Conservation (phyloP, 2,888 invertebrate species). For the Trichopria drosophilae region DNA sequence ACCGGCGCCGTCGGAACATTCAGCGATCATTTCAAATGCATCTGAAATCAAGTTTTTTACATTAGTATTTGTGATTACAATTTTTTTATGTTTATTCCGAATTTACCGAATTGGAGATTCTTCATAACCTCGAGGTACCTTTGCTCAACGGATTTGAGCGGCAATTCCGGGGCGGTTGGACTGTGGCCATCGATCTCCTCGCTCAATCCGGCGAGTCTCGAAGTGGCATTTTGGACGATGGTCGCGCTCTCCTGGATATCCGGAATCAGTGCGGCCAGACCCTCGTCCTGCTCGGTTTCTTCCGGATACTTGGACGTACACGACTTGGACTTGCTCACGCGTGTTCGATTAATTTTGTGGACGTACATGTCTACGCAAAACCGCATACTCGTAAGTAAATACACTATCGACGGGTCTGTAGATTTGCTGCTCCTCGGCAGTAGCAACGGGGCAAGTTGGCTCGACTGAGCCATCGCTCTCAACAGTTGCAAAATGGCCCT, state of each 20-base stretch:
- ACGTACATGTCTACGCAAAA: slow-evolving; percentile 91
- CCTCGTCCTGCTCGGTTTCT: slow-evolving; percentile 85
- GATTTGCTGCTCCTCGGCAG: slow-evolving; percentile 62
- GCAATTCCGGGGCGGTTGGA: slow-evolving; percentile 59
- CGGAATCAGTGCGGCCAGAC: slow-evolving; percentile 83
- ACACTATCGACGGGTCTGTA: slow-evolving; percentile 70
- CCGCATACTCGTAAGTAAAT: slow-evolving; percentile 83
- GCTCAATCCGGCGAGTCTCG: slow-evolving; percentile 41
- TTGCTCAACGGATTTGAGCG: slow-evolving; percentile 68
- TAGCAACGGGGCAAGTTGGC: slow-evolving; percentile 66
- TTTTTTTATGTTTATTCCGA: neutral
- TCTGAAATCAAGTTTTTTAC: slow-evolving; percentile 62
- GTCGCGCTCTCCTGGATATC: slow-evolving; percentile 80
- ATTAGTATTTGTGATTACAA: neutral
- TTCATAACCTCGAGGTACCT: slow-evolving; percentile 87
- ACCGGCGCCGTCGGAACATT: slow-evolving; percentile 71
- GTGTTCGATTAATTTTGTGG: slow-evolving; percentile 69
- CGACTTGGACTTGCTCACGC: slow-evolving; percentile 46
- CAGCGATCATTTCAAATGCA: slow-evolving; percentile 89
- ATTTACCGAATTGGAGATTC: slow-evolving; percentile 82
- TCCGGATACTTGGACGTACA: slow-evolving; percentile 56
- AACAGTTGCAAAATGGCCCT: slow-evolving; percentile 80
- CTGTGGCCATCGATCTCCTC: slow-evolving; percentile 55
- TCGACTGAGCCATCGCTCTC: slow-evolving; percentile 72
- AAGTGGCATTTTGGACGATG: slow-evolving; percentile 61